Base-by-base conservation (phyloP, 2,113 vertebrate species). In the Clarias gariepinus region DNA sequence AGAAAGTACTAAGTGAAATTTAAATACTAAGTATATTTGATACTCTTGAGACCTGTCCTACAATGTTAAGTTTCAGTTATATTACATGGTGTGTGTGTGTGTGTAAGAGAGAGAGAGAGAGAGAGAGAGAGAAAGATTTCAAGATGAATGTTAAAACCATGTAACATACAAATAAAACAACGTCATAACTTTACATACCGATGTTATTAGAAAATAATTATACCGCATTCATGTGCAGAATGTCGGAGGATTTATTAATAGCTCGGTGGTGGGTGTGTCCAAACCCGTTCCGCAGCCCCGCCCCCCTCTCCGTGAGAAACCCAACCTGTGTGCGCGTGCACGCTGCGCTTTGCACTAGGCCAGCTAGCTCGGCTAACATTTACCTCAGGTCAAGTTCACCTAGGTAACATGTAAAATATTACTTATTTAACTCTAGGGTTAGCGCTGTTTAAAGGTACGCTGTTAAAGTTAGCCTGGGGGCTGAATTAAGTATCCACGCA, bases 241-340 rank as follows among this genome's bases (percentile, higher is more conserved):
- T 57, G 58, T 85, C 68, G 60, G 36, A 10, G 41, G 1, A 13
- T 69, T 78, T 87, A 87, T 87, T 83, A 41, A 83, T 83, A 87
- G 73, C 16, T 58, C 58, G 57, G 33, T 71, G 41, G 61, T 73
- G 78, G 58, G 64, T 55, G 85, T 53, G 58, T 81, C 78, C 57
- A 61, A 81, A 81, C 78, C 28, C 21, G 78, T 61, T 81, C 21
- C 2, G 55, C 16, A 53, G 81, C 30, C 71, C 58, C 86, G 86
- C 86, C 86, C 81, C 71, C 71, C 52, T 74, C 36, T 66, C 30
- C 15, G 69, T 77, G 57, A 30, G 78, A 36, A 81, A 64, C 41
- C 57, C 23, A 78, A 83, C 58, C 86, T 73, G 81, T 61, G 71
- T 7, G 83, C 41, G 69, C 76, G 77, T 64, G 74, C 74, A 33